These are phyloP conservation scores for Neoaliturus tenellus DNA, from an alignment of 2,888 invertebrate genomes.

Conservation along the genomic window DNA sequence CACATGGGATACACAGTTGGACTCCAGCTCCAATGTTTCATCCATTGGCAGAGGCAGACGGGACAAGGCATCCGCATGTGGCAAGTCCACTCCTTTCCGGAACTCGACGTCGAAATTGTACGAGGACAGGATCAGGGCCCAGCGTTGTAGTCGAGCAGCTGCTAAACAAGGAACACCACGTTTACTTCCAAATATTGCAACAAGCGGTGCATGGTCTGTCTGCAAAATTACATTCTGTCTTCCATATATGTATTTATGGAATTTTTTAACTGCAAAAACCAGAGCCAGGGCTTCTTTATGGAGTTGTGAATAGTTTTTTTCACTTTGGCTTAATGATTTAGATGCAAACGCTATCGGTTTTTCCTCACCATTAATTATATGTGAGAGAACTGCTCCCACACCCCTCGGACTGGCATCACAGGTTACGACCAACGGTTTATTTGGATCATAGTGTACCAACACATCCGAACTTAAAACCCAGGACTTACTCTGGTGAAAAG, in stretches of 20 bases:
- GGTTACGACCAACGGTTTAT: slow-evolving; percentile 49
- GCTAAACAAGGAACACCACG: slow-evolving; percentile 31
- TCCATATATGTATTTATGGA: slow-evolving; percentile 57
- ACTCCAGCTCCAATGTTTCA: neutral
- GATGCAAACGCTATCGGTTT: slow-evolving; percentile 23
- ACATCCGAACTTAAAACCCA: slow-evolving; percentile 19
- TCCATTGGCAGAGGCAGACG: neutral
- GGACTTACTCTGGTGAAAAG: slow-evolving; percentile 29
- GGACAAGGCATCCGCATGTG: slow-evolving; percentile 1
- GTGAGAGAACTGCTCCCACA: slow-evolving; percentile 59
- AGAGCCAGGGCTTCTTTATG: slow-evolving; percentile 40
- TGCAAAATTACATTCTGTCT: neutral
- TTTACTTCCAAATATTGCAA: slow-evolving; percentile 27
- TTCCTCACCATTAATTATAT: slow-evolving; percentile 36
- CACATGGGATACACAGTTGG: neutral
- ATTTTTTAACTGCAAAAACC: slow-evolving; percentile 5
- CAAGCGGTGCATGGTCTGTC: slow-evolving; percentile 15
- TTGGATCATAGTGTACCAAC: slow-evolving; percentile 58
- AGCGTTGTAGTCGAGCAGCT: slow-evolving; percentile 35
- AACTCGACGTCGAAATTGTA: slow-evolving; percentile 11
- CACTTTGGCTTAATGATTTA: neutral
- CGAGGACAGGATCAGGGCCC: slow-evolving; percentile 17
- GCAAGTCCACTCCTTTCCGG: neutral
- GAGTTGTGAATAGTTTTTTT: slow-evolving; percentile 41
- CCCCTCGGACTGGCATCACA: slow-evolving; percentile 60